Evolutionary conservation across 2,113 vertebrate genomes (phyloP).

Genomic region (Barnardius zonarius): DNA sequence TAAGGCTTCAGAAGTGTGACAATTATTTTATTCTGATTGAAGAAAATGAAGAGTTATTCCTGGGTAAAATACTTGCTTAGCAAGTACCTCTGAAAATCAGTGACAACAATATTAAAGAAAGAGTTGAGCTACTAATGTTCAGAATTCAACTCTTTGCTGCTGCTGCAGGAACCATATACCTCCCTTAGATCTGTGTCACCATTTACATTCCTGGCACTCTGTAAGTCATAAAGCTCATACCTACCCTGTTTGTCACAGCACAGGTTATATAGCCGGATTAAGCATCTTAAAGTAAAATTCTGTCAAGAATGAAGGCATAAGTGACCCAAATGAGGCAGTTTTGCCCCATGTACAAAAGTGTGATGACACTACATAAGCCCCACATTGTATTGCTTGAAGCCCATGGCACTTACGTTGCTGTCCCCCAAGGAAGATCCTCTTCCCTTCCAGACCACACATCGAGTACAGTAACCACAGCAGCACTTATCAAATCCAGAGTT

Average conservation of each 20-base stretch:
- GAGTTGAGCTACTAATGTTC: not conserved
- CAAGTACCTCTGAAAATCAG: not conserved
- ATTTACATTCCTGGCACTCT: not conserved
- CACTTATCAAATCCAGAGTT: not conserved
- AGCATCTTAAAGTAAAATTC: not conserved
- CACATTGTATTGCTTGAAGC: not conserved
- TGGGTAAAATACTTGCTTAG: not conserved
- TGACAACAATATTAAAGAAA: not conserved
- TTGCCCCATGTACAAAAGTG: not conserved
- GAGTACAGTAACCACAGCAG: not conserved
- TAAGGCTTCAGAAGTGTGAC: not conserved
- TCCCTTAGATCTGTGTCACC: not conserved
- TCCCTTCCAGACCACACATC: slow-evolving; percentile 31
- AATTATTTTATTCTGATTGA: not conserved
- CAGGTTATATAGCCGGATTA: not conserved
- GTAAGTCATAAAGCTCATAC: not conserved
- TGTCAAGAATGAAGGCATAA: not conserved
- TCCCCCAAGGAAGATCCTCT: not conserved
- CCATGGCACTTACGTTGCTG: not conserved
- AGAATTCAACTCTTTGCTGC: not conserved
- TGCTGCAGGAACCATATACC: not conserved
- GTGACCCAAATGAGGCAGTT: not conserved
- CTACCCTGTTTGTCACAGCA: not conserved
- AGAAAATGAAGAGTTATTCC: not conserved
- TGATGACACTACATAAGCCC: not conserved